phyloP scores from a whole-genome alignment of 1,140 invertebrate genomes.

The Musca vetustissima region DNA sequence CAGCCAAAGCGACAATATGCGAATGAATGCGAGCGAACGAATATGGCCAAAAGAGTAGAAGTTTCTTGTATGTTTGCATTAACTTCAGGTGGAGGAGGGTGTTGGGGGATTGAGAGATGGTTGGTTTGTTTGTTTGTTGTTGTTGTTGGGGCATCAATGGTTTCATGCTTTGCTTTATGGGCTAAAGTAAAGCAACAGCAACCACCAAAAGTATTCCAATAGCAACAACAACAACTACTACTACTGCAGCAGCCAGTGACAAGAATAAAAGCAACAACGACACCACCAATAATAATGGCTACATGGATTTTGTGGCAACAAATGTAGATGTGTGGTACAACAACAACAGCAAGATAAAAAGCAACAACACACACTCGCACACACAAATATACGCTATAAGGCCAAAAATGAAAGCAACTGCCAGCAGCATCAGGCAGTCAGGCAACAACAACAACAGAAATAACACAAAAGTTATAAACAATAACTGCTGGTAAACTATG shows the following conservation, averaged over 20 bases:
- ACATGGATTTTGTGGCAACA: too few species aligned
- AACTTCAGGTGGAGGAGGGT: too few species aligned
- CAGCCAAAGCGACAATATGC: not conserved
- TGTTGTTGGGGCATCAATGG: too few species aligned
- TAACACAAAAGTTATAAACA: constrained; percentile 25
- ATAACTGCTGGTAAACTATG: constrained; percentile 11
- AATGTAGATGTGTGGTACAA: constrained; percentile 1
- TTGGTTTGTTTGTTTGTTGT: too few species aligned
- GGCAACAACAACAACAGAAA: constrained; percentile 35
- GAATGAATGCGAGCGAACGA: not conserved
- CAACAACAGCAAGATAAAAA: not conserved
- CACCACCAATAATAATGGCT: not conserved
- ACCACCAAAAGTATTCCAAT: too few species aligned
- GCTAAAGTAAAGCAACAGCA: too few species aligned
- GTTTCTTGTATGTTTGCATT: too few species aligned
- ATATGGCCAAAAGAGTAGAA: not conserved
- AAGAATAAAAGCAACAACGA: not conserved
- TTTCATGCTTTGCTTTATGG: too few species aligned
- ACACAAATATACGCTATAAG: not conserved
- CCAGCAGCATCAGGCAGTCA: too few species aligned
- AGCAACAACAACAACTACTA: too few species aligned
- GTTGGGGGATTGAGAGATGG: too few species aligned
- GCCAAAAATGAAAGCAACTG: not conserved
- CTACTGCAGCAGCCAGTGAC: too few species aligned
- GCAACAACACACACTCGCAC: not conserved